Base-by-base conservation (phyloP, 2,113 vertebrate genomes). In the Charadrius vociferus region DNA sequence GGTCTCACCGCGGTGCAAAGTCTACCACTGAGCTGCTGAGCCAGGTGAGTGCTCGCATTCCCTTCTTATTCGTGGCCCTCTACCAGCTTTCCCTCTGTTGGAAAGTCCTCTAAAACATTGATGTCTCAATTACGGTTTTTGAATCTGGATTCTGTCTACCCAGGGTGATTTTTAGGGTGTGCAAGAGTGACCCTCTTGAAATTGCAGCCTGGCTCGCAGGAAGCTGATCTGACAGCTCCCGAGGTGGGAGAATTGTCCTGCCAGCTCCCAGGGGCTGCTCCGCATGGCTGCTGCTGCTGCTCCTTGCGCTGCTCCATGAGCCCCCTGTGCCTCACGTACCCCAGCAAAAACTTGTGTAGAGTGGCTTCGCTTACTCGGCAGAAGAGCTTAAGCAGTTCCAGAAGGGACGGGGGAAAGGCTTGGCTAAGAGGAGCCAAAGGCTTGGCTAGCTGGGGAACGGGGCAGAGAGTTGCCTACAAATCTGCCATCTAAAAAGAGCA, bases 321-420 rank as follows among this genome's bases (percentile, higher is more conserved):
- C 26, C 18, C 23, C 7, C 18, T 4, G 3, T 3, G 13, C 47
- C 30, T 83, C 29, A 3, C 1, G 1, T 56, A 62, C 36, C n/a
- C 15, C 50, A 77, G 14, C 7, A 61, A 55, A 52, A 36, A 29
- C 4, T 36, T 41, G 26, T 39, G 41, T 24, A 43, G 27, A 29
- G n/a, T 0, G 0, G 19, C 21, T 56, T 81, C 8, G 19, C 58
- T n/a, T 58, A 70, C 26, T 66, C 50, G 14, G n/a, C 29, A 55
- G 49, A 27, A 79, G 66, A 43, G 13, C 14, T 68, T 63, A 29
- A 61, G 16, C 32, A 27, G 24, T 71, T 71, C 15, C 34, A 43
- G 52, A 58, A 24, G 0, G 0, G 43, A 12, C 2, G 2, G 39
- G 29, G 18, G 37, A 32, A 39, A 74, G 49, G 9, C 23, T 84